Percentiles rank a stretch among this genome's conserved stretches.
These are phyloP conservation scores for Catharus bicknelli DNA, from an alignment of 2,113 vertebrate genomes.

Conservation along the genomic window DNA sequence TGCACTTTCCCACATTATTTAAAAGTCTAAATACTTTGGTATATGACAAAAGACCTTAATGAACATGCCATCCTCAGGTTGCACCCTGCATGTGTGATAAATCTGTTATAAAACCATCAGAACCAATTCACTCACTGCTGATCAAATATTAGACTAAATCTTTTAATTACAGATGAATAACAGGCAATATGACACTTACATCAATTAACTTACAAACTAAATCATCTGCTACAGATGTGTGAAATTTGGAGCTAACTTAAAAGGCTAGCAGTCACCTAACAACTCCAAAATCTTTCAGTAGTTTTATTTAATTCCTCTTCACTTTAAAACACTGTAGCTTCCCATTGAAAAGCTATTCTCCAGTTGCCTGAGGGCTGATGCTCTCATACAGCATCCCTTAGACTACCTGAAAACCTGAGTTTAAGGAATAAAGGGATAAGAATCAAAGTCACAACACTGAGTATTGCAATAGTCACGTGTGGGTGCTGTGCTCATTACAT, in stretches of 20 bases:
- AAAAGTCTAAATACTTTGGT: neutral
- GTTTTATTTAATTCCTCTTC: neutral
- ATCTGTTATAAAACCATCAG: neutral
- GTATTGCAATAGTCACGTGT: rapidly evolving
- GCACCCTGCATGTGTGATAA: rapidly evolving
- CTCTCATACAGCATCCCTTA: neutral
- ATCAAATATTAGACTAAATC: neutral
- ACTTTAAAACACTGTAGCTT: neutral
- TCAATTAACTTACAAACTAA: neutral
- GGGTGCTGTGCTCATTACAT: neutral
- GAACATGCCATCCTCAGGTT: neutral
- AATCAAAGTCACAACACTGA: neutral
- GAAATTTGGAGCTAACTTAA: neutral
- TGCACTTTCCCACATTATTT: neutral
- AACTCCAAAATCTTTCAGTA: neutral
- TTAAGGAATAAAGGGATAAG: neutral
- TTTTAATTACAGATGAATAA: neutral
- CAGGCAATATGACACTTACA: neutral
- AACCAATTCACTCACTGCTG: neutral
- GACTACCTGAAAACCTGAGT: neutral
- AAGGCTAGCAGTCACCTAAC: neutral
- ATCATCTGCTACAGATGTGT: neutral
- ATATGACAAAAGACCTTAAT: neutral
- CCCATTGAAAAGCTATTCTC: neutral
- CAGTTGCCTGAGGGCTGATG: neutral